These are phyloP conservation scores for Loxodonta africana DNA, from an alignment of 2,113 vertebrate genomes.

Conservation along the genomic window DNA sequence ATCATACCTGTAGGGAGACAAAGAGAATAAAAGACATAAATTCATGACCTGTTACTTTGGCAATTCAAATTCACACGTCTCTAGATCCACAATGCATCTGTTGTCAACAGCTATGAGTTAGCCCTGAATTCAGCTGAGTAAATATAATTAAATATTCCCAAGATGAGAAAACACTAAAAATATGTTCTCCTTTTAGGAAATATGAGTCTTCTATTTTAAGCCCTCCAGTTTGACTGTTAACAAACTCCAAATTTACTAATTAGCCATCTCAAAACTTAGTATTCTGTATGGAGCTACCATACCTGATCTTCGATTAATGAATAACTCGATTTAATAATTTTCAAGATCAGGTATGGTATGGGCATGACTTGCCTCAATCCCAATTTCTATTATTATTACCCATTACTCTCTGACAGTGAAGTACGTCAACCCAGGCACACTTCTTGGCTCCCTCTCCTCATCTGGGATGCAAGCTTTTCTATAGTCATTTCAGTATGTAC, in stretches of 20 bases:
- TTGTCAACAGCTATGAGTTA: not conserved
- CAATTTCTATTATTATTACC: not conserved
- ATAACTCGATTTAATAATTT: not conserved
- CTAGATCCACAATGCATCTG: not conserved
- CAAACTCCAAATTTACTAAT: not conserved
- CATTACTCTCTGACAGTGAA: not conserved
- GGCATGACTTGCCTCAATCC: not conserved
- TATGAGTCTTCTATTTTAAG: not conserved
- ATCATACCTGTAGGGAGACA: slow-evolving; percentile 93
- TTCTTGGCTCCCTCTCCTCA: not conserved
- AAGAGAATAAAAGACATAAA: slow-evolving; percentile 64
- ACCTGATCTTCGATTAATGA: not conserved
- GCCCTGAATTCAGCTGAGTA: slow-evolving; percentile 58
- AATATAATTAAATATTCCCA: slow-evolving; percentile 53
- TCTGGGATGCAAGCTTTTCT: not conserved
- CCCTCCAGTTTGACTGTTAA: not conserved
- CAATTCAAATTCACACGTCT: slow-evolving; percentile 4
- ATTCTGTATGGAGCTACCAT: not conserved
- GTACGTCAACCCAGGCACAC: not conserved
- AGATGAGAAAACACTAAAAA: slow-evolving; percentile 41
- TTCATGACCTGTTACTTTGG: slow-evolving; percentile 9
- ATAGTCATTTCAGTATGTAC: no score
- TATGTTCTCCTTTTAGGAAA: not conserved
- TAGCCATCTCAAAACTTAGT: not conserved
- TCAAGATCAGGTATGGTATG: not conserved